phyloP scores from a whole-genome alignment of 2,797 vertebrate genomes.

The Alosa sapidissima region DNA sequence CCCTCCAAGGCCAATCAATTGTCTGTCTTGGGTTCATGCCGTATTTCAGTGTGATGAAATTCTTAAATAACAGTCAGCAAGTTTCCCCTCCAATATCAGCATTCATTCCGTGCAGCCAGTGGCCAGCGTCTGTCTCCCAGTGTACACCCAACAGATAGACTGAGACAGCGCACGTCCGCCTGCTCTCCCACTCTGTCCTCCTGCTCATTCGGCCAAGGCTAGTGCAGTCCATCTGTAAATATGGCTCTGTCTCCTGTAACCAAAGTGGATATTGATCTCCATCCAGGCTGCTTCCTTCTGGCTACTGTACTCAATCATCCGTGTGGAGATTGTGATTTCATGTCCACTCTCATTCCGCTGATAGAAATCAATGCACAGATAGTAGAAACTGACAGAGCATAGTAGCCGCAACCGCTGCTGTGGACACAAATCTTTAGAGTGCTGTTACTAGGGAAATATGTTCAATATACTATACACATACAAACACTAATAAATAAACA shows the following conservation, averaged over 20 bases:
- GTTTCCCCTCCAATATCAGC: background rate
- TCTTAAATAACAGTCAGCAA: background rate
- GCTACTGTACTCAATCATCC: constrained; percentile 31
- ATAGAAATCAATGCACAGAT: constrained; percentile 1
- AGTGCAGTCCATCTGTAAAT: background rate
- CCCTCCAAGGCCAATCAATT: background rate
- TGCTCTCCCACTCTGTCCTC: background rate
- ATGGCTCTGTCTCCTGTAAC: constrained; percentile 3
- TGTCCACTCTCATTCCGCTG: constrained; percentile 24
- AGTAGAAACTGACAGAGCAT: background rate
- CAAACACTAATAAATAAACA: background rate
- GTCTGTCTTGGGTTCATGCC: background rate
- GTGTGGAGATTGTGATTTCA: constrained; percentile 5
- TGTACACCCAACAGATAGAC: background rate
- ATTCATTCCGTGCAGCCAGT: background rate
- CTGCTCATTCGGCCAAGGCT: background rate
- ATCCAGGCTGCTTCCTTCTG: background rate
- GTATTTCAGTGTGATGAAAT: background rate
- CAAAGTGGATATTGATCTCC: constrained; percentile 39
- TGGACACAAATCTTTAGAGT: background rate
- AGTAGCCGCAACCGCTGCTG: background rate
- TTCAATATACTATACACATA: background rate
- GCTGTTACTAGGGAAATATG: background rate
- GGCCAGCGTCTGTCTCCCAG: background rate
- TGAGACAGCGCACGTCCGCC: background rate